Evolutionary conservation across 37 sponge, comb jelly and placozoan genomes (phyloP).

Genomic region (Cliona cf. orientalis): DNA sequence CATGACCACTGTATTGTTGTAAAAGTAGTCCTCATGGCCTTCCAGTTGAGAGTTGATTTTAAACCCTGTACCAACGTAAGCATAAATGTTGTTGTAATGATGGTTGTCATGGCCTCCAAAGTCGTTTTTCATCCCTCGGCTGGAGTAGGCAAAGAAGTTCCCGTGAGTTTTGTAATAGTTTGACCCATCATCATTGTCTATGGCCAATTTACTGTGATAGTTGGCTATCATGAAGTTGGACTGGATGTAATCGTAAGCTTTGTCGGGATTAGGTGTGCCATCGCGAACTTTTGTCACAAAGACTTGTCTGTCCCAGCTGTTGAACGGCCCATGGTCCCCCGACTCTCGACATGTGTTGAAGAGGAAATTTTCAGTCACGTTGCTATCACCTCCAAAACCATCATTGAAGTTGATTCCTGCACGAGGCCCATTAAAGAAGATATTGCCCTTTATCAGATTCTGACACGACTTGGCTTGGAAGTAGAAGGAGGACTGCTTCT

Average conservation of each 20-base stretch:
- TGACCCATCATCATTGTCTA: constrained; percentile 87
- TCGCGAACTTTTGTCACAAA: constrained; percentile 50
- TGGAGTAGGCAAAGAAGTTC: constrained; percentile 68
- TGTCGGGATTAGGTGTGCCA: constrained; percentile 40
- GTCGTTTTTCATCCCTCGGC: constrained; percentile 69
- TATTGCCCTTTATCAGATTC: constrained; percentile 58
- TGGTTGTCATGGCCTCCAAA: constrained; percentile 66
- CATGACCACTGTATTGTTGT: constrained; percentile 61
- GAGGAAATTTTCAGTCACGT: constrained; percentile 57
- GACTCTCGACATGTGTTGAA: constrained; percentile 80
- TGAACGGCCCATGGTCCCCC: constrained; percentile 81
- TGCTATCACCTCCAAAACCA: constrained; percentile 77
- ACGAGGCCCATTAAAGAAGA: constrained; percentile 86
- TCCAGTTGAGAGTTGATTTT: constrained; percentile 33
- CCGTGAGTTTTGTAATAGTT: constrained; percentile 56
- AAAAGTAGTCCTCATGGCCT: constrained; percentile 68
- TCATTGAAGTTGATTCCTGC: constrained; percentile 89
- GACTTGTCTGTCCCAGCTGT: constrained; percentile 73
- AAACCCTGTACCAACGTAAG: constrained; percentile 56
- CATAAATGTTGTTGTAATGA: constrained; percentile 59
- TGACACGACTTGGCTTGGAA: constrained; percentile 67
- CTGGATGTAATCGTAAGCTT: constrained; percentile 41
- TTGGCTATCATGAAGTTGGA: constrained; percentile 68
- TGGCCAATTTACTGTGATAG: constrained; percentile 57
- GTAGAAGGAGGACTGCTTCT: constrained; percentile 68